Evolutionary conservation across 2,888 invertebrate species (phyloP).

Genomic region (Exocentrus adspersus): DNA sequence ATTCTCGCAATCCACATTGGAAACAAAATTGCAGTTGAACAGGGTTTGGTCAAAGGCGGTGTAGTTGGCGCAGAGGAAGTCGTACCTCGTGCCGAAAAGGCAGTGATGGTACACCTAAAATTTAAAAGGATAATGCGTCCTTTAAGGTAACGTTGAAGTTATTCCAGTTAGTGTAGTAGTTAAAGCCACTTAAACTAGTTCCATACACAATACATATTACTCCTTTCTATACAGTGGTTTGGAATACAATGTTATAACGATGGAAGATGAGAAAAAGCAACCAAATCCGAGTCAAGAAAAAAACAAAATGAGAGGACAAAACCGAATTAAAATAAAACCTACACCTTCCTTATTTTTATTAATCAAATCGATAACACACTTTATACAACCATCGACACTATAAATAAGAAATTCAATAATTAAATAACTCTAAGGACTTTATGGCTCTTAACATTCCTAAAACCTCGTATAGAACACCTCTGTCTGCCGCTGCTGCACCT

Average conservation of each 20-base stretch:
- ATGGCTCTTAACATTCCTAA: conserved; percentile 47
- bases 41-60: conserved; percentile 95
- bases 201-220: too few species aligned
- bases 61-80: conserved; percentile 94
- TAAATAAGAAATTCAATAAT: conserved; percentile 30
- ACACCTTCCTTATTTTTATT: conserved; percentile 20
- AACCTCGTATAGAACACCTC: conserved; percentile 51
- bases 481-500: conserved; percentile 51
- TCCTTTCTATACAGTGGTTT: too few species aligned
- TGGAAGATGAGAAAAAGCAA: background rate
- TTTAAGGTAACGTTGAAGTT: too few species aligned
- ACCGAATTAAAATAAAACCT: conserved; percentile 6
- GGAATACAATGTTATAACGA: background rate
- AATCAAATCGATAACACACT: conserved; percentile 35
- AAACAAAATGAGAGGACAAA: background rate
- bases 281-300: background rate
- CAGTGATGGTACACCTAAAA: conserved; percentile 92
- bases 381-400: conserved; percentile 39
- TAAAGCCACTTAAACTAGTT: too few species aligned
- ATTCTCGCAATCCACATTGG: conserved; percentile 89
- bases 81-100: conserved; percentile 84
- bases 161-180: too few species aligned
- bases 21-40: conserved; percentile 93
- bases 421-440: conserved; percentile 35
- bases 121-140: too few species aligned